A percentile compares a stretch with the other conserved stretches of the same genome.
phyloP scores from a whole-genome alignment of 2,888 invertebrate species.

The Portevinia maculata region DNA sequence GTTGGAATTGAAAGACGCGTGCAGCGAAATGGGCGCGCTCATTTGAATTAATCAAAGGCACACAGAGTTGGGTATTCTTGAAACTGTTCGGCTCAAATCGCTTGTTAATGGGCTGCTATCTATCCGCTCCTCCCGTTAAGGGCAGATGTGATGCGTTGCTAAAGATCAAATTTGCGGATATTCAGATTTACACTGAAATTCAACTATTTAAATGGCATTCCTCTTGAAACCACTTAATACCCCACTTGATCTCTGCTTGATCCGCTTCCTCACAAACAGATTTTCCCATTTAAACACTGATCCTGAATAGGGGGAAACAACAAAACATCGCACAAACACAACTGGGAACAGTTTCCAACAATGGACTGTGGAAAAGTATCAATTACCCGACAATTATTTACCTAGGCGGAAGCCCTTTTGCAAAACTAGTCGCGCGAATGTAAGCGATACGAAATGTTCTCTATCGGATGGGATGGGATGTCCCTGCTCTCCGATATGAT shows the following conservation, averaged over 20 bases:
- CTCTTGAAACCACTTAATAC: slow-evolving; percentile 74
- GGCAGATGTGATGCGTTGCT: slow-evolving; percentile 45
- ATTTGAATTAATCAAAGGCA: slow-evolving; percentile 28
- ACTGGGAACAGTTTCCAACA: slow-evolving; percentile 62
- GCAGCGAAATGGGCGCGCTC: slow-evolving; percentile 24
- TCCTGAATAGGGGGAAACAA: slow-evolving; percentile 46
- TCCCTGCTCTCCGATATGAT: slow-evolving; percentile 44
- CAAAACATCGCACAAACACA: slow-evolving; percentile 49
- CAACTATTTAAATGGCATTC: slow-evolving; percentile 28
- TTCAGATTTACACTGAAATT: slow-evolving; percentile 31
- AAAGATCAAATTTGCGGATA: slow-evolving; percentile 44
- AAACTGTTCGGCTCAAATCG: slow-evolving; percentile 27
- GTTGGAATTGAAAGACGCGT: neutral
- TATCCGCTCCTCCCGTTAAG: neutral
- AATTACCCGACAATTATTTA: slow-evolving; percentile 76
- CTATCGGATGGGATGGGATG: slow-evolving; percentile 34
- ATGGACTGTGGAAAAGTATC: slow-evolving; percentile 75
- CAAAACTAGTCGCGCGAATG: slow-evolving; percentile 70
- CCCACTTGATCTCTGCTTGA: slow-evolving; percentile 75
- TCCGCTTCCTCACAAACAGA: slow-evolving; percentile 66
- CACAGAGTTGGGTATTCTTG: neutral
- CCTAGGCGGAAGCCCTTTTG: slow-evolving; percentile 73
- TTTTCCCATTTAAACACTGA: slow-evolving; percentile 49
- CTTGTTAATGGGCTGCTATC: slow-evolving; percentile 21
- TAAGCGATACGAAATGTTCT: slow-evolving; percentile 71